These are phyloP conservation scores for Chrysomela aeneicollis DNA, from an alignment of 2,888 invertebrate genomes.

Conservation along the genomic window DNA sequence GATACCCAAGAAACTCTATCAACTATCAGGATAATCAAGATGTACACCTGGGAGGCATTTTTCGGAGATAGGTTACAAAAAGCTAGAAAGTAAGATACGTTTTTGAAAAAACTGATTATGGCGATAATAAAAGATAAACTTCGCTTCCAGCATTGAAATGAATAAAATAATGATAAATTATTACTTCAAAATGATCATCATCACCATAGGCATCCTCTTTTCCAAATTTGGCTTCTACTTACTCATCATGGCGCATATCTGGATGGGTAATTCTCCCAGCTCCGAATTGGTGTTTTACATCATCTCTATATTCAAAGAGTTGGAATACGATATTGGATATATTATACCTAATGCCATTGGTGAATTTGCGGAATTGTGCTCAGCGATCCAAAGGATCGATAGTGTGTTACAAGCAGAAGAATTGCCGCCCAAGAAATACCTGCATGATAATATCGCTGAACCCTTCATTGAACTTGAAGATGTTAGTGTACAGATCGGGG, in stretches of 20 bases:
- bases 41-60: slow-evolving; percentile 52
- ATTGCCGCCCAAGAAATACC: slow-evolving; percentile 23
- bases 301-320: slow-evolving; percentile 39
- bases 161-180: slow-evolving; percentile 62
- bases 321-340: slow-evolving; percentile 82
- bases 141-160: slow-evolving; percentile 68
- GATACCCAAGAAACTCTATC: slow-evolving; percentile 49
- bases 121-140: background rate
- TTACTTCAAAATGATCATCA: slow-evolving; percentile 52
- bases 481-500: slow-evolving; percentile 41
- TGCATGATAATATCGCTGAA: slow-evolving; percentile 20
- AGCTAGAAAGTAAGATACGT: slow-evolving; percentile 24
- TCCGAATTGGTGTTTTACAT: slow-evolving; percentile 45
- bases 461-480: slow-evolving; percentile 31
- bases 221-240: slow-evolving; percentile 46
- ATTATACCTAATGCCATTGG: slow-evolving; percentile 80
- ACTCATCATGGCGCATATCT: slow-evolving; percentile 46
- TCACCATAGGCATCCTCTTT: slow-evolving; percentile 50
- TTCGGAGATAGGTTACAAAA: slow-evolving; percentile 38
- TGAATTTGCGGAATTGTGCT: slow-evolving; percentile 46
- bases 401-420: slow-evolving; percentile 35
- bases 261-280: slow-evolving; percentile 41
- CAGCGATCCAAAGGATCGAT: slow-evolving; percentile 45
- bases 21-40: slow-evolving; percentile 51
- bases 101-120: background rate